Percentiles rank a stretch among this genome's conserved stretches.
These are phyloP conservation scores for Drosophila prostipennis DNA, from an alignment of 2,888 invertebrate genomes.

Conservation along the genomic window DNA sequence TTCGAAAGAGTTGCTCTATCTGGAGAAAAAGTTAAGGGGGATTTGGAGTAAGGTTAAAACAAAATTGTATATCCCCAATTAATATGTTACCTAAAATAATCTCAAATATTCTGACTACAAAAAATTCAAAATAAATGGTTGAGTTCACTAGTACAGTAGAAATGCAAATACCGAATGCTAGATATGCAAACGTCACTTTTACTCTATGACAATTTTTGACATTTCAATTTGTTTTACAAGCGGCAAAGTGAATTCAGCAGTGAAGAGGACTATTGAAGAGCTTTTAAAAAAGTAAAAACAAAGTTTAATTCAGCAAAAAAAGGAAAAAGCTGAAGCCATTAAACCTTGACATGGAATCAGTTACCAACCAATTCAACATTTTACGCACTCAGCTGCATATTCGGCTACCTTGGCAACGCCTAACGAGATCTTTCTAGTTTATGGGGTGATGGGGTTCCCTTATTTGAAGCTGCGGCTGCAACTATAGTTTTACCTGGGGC, in stretches of 20 bases:
- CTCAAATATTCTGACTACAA: too few relatives aligned
- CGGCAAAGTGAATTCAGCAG: background rate
- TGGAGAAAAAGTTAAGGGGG: background rate
- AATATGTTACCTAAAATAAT: too few relatives aligned
- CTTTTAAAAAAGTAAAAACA: background rate
- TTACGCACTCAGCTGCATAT: background rate
- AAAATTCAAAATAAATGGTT: background rate
- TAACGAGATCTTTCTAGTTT: constrained; percentile 1
- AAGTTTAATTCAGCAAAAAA: background rate
- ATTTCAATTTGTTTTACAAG: background rate
- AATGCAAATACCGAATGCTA: background rate
- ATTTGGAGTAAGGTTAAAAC: background rate
- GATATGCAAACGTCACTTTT: background rate
- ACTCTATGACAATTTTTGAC: background rate
- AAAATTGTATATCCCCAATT: background rate
- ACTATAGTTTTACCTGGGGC: constrained; percentile 2
- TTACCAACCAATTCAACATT: background rate
- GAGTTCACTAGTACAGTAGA: background rate
- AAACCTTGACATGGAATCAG: background rate
- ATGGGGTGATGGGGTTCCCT: background rate
- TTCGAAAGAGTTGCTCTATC: constrained; percentile 1
- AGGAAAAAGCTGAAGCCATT: background rate
- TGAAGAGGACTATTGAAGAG: background rate
- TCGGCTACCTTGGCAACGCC: constrained; percentile 1
- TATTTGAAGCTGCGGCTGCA: background rate